Evolutionary conservation across 2,113 vertebrate genomes (phyloP).

Genomic region (Pomatostomus ruficeps): DNA sequence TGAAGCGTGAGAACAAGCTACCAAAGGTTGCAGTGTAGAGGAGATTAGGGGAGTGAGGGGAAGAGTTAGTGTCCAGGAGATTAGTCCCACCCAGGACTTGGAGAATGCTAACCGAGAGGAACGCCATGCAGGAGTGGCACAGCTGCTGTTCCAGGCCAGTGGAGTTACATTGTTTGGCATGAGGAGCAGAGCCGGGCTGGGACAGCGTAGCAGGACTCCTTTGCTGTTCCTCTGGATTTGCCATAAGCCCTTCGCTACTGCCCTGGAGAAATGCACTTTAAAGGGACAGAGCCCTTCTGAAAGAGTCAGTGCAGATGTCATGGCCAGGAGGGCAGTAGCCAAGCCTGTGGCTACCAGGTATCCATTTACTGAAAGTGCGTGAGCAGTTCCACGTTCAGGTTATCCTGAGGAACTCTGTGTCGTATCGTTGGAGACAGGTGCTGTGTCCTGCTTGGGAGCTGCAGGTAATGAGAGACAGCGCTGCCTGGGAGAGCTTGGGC

Average conservation of each 20-base stretch:
- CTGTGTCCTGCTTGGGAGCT: background rate
- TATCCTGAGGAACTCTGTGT: background rate
- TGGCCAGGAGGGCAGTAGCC: background rate
- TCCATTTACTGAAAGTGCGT: rapidly evolving
- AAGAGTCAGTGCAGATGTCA: rapidly evolving
- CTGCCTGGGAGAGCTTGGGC: background rate
- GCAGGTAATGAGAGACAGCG: background rate
- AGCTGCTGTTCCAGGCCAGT: background rate
- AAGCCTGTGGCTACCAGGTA: rapidly evolving
- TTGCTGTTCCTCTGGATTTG: background rate
- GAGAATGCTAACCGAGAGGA: background rate
- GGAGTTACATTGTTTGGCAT: background rate
- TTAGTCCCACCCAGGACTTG: no score
- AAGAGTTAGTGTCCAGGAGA: no score
- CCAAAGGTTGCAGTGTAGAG: background rate
- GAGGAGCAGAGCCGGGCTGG: background rate
- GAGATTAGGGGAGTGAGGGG: no score
- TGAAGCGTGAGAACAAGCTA: background rate
- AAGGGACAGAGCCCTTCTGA: background rate
- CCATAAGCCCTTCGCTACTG: background rate
- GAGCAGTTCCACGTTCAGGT: background rate
- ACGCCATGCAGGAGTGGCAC: background rate
- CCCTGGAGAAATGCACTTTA: background rate
- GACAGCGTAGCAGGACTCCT: rapidly evolving
- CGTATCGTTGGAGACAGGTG: rapidly evolving